Evolutionary conservation across 2,797 vertebrate species (phyloP), one percentile per base, ranked within the genome.

Genomic region (Acanthopagrus latus): DNA sequence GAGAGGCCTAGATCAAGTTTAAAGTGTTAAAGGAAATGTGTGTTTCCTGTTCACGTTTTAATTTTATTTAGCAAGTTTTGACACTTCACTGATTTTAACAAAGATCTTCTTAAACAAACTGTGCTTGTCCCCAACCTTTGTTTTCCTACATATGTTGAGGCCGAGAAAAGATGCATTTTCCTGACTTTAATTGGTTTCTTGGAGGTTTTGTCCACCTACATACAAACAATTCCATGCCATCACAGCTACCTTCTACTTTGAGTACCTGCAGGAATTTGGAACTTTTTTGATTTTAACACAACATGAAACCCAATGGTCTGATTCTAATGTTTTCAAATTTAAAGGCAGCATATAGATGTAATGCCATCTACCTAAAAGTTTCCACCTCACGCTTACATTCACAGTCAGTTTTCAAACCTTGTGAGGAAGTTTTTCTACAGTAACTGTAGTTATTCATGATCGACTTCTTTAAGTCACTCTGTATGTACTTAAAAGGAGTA

Each of bases 401-500:
- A 72, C 20, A 23, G 3, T 46, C 54, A 55, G 25, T 55, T 60
- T 47, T 54, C 50, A 62, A 54, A 54, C 10, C 23, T 59, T 50
- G 3, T n/a, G 56, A 77, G 20, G 23, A 51, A 57, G 23, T 29
- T 10, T 23, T 11, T 68, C 23, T 16, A 4, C 33, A 43, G 11
- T 59, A 41, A 50, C 23, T 50, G 12, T 20, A 43, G 43, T 13
- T 46, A 17, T 29, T 71, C 4, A 10, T 58, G 41, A 50, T 71
- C 55, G 52, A 44, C 64, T 54, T 58, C 73, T 46, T 1, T 1
- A 52, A 63, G 27, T 76, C 33, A 80, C 64, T 58, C 38, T 81
- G 12, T 65, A 14, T 80, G 23, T 66, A 50, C 64, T 74, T 74
- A 57, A 70, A 84, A 71, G 20, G 33, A 66, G 52, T 82, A 74